phyloP scores from a whole-genome alignment of 1,140 invertebrate genomes.

The Papilio aristodemus region DNA sequence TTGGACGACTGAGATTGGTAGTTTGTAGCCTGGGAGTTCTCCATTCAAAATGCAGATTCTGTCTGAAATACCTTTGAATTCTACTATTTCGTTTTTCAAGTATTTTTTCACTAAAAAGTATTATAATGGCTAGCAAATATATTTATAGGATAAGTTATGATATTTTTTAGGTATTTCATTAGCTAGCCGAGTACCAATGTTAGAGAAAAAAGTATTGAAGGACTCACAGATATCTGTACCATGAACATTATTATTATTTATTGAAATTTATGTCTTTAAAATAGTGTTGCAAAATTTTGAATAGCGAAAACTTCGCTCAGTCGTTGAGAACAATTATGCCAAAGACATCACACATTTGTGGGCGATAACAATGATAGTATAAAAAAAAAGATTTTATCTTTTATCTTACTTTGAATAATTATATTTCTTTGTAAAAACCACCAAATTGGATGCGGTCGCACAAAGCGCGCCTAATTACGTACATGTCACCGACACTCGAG shows the following conservation, averaged over 20 bases:
- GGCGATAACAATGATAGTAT: neutral
- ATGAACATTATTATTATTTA: constrained; percentile 23
- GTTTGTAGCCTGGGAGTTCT: no score
- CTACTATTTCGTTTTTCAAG: neutral
- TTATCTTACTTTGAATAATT: neutral
- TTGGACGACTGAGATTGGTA: no score
- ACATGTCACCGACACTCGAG: constrained; percentile 67
- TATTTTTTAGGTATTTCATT: constrained; percentile 3
- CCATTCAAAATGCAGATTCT: neutral
- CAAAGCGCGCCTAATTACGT: constrained; percentile 66
- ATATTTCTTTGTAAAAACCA: neutral
- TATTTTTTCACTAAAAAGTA: neutral
- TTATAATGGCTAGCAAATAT: neutral
- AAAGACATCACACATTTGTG: no score
- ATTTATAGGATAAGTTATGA: constrained; percentile 4
- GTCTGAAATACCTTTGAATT: neutral
- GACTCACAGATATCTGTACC: constrained; percentile 22
- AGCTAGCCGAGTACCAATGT: constrained; percentile 9
- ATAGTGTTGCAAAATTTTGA: neutral
- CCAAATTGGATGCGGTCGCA: neutral
- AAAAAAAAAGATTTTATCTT: neutral
- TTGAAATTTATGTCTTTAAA: no score
- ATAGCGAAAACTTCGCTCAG: neutral
- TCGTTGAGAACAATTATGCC: no score
- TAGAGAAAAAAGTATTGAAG: constrained; percentile 30